Percentiles rank a stretch among this genome's conserved stretches.
These are phyloP conservation scores for Junco hyemalis DNA, from an alignment of 2,113 vertebrate species.

Conservation along the genomic window DNA sequence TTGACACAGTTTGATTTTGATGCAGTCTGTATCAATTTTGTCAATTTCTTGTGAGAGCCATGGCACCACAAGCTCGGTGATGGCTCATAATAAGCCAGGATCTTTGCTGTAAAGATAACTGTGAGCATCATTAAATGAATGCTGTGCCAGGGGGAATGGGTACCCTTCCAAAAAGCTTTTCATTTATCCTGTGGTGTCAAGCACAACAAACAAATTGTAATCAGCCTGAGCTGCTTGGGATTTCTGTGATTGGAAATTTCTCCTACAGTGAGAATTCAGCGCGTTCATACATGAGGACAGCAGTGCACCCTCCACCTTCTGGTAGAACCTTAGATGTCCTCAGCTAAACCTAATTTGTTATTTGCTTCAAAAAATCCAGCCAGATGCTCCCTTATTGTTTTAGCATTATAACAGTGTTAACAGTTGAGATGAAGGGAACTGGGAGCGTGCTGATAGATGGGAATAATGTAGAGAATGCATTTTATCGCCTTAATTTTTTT, in stretches of 20 bases:
- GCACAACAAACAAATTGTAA: slow-evolving; percentile 38
- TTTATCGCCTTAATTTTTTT: neutral
- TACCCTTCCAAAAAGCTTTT: slow-evolving; percentile 52
- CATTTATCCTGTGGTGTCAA: slow-evolving; percentile 35
- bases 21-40: neutral
- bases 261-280: neutral
- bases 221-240: slow-evolving; percentile 24
- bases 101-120: slow-evolving; percentile 51
- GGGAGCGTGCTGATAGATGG: neutral
- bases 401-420: neutral
- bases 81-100: slow-evolving; percentile 2
- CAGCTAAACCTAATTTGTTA: neutral
- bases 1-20: slow-evolving; percentile 3
- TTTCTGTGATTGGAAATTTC: slow-evolving; percentile 9
- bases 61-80: neutral
- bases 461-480: neutral
- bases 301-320: neutral
- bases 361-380: neutral
- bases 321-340: neutral
- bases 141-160: slow-evolving; percentile 2
- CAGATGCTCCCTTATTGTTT: neutral
- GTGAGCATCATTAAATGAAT: slow-evolving; percentile 34
- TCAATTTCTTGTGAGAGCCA: neutral
- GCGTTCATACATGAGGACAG: neutral
- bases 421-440: neutral